Conservation (phyloP, 1,140 invertebrate genomes). For the Zaprionus ornatus region DNA sequence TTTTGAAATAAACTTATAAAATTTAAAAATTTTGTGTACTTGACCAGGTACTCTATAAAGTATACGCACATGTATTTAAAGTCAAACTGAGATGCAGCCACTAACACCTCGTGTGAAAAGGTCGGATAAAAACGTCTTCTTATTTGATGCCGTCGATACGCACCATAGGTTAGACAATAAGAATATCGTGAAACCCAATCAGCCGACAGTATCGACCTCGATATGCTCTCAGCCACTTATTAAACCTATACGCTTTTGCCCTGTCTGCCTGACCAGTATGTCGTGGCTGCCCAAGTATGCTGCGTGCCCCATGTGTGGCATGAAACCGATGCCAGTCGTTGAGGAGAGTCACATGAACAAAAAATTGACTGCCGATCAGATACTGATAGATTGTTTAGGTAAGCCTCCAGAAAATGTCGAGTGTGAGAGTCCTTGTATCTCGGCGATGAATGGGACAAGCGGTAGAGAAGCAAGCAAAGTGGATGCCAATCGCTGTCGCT, state of each 20-base stretch:
- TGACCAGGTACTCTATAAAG: background rate
- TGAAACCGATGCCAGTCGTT: slow-evolving; percentile 58
- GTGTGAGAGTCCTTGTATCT: slow-evolving; percentile 31
- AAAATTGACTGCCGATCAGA: slow-evolving; percentile 58
- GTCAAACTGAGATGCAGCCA: background rate
- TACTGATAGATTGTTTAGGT: slow-evolving; percentile 58
- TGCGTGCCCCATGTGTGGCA: slow-evolving; percentile 61
- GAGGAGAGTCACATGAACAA: slow-evolving; percentile 44
- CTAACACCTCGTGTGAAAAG: background rate
- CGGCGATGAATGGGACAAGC: background rate
- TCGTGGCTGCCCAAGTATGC: slow-evolving; percentile 72
- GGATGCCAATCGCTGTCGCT: slow-evolving; percentile 49
- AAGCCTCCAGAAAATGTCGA: slow-evolving; percentile 27
- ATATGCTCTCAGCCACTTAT: slow-evolving; percentile 11
- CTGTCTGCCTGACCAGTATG: slow-evolving; percentile 68
- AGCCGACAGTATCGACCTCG: background rate
- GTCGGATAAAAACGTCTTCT: background rate
- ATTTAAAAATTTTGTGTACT: background rate
- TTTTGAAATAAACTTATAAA: background rate
- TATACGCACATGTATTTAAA: background rate
- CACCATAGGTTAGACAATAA: background rate
- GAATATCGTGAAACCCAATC: background rate
- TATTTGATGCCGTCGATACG: slow-evolving; percentile 1
- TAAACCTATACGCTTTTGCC: slow-evolving; percentile 64
- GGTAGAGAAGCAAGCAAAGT: background rate